Base-by-base conservation (phyloP, 2,888 invertebrate species). In the Zele albiditarsus region DNA sequence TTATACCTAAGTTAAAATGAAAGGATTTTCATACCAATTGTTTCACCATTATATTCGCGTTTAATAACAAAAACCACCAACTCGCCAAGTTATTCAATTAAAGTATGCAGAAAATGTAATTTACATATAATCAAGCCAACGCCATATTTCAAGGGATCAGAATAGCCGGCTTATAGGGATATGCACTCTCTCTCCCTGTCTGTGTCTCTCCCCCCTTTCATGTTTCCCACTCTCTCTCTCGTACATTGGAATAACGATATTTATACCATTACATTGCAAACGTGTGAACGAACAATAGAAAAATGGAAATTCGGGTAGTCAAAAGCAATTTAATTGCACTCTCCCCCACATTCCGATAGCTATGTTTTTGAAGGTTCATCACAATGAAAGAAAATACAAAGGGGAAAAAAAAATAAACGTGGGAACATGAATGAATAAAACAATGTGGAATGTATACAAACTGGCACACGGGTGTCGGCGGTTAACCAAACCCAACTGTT, bases 401-500 rank as follows among this genome's bases (percentile, higher is more conserved):
- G 25, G 27, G 25, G 27, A 53, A 12, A 28, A 33, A 73, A 66
- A 60, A 68, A 68, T 42, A 38, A 38, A 70, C 31, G 23, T 12
- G 12, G n/a, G 5, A 60, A 33, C 60, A 60, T 38, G 10, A 60
- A 70, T 58, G 27, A 25, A n/a, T 38, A 42, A 70, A 70, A 27
- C 46, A 71, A 67, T 53, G n/a, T 23, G 10, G 25, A 28, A 67
- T 27, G 28, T 63, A 65, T 75, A 90, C 92, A 91, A 89, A 96
- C 96, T 85, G 96, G 95, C 82, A 97, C 95, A 82, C 96, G 92
- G 46, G 96, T 96, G 84, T 96, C 95, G 79, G 95, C 95, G 73
- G 96, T 96, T 80, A 97, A 89, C 94, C 96, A 96, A 80, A 96
- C 94, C 95, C 95, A 96, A 28, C 94, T 93, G 81, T 95, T 94